A percentile compares a stretch with the other conserved stretches of the same genome.
Conservation (phyloP, 2,113 vertebrate genomes). For the Puma concolor region DNA sequence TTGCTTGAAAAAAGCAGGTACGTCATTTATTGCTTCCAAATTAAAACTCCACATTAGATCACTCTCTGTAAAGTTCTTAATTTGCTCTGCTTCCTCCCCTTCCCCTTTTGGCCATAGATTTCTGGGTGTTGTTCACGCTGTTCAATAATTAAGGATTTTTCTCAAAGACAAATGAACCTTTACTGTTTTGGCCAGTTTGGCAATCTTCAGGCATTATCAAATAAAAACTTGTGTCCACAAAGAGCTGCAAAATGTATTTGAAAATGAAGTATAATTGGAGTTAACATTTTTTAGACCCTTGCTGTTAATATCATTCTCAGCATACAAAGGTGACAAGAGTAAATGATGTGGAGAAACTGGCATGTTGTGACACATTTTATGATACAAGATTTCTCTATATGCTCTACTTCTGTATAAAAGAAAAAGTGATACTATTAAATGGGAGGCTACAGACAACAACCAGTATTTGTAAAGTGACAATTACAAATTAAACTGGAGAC, state of each 20-base stretch:
- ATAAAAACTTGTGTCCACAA: background rate
- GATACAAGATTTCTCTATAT: background rate
- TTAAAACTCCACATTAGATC: background rate
- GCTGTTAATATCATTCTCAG: background rate
- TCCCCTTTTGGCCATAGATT: background rate
- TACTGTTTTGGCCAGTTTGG: background rate
- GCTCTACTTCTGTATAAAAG: background rate
- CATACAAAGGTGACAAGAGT: background rate
- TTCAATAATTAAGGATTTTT: background rate
- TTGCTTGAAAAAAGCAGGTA: background rate
- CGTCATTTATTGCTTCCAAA: background rate
- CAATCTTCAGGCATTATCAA: background rate
- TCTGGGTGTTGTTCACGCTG: background rate
- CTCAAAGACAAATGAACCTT: background rate
- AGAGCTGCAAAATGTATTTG: background rate
- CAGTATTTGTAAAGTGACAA: background rate
- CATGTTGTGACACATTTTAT: background rate
- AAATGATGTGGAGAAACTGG: background rate
- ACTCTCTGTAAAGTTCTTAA: background rate
- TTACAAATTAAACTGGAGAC: background rate
- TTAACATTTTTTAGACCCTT: background rate
- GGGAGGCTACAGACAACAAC: background rate
- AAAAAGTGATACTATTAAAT: background rate
- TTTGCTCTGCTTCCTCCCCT: accelerated
- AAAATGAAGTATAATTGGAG: conserved; percentile 15